Conservation (phyloP, 2,888 invertebrate species). For the Agrochola lychnidis region DNA sequence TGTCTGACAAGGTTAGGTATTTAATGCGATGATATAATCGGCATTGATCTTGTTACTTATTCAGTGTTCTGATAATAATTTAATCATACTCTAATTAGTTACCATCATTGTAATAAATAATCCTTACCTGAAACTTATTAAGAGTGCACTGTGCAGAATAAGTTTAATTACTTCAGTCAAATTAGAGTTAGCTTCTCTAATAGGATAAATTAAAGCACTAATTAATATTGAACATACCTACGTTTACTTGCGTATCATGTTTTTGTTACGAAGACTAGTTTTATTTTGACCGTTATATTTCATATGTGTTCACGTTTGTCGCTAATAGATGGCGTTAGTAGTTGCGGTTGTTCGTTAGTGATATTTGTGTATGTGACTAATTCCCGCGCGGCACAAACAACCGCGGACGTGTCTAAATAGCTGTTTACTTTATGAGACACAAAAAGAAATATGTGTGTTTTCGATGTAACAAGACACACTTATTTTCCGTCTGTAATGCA, state of each 20-base stretch:
- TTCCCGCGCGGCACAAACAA: slow-evolving; percentile 55
- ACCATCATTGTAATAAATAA: slow-evolving; percentile 11
- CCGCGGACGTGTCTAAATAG: slow-evolving; percentile 60
- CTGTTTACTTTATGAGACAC: slow-evolving; percentile 61
- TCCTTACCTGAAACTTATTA: slow-evolving; percentile 30
- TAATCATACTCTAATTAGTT: slow-evolving; percentile 8
- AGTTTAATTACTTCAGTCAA: slow-evolving; percentile 40
- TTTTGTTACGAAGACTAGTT: slow-evolving; percentile 39
- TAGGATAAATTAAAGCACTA: slow-evolving; percentile 40
- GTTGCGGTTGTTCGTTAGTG: slow-evolving; percentile 49
- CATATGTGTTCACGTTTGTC: slow-evolving; percentile 23
- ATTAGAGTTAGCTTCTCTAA: slow-evolving; percentile 25
- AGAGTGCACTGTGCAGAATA: slow-evolving; percentile 12
- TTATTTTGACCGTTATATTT: slow-evolving; percentile 58
- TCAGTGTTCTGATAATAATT: background rate
- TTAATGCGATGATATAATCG: slow-evolving; percentile 5
- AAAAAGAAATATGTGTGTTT: slow-evolving; percentile 34
- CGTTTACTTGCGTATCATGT: slow-evolving; percentile 19
- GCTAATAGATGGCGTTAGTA: slow-evolving; percentile 76
- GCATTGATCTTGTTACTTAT: slow-evolving; percentile 1
- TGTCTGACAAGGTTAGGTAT: background rate
- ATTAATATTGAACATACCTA: slow-evolving; percentile 40
- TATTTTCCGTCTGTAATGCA: slow-evolving; percentile 7
- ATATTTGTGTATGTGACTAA: slow-evolving; percentile 63
- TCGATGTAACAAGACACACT: slow-evolving; percentile 35